Conservation (phyloP, 2,797 vertebrate species). For the Acropternis orthonyx region DNA sequence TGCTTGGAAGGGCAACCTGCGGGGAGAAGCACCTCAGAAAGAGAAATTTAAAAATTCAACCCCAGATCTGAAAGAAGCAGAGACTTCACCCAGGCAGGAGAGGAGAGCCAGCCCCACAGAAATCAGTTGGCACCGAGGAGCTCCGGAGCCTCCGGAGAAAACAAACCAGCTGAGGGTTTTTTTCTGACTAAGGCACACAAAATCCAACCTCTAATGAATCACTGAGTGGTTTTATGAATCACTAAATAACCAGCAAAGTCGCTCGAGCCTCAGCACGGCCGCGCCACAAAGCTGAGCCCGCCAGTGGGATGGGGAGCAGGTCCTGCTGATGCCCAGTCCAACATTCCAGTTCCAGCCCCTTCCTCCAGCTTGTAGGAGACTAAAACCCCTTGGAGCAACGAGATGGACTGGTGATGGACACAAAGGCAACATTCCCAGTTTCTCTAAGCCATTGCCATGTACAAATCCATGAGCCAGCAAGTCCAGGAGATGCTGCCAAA, state of each 20-base stretch:
- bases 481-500: fast-evolving
- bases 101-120: neutral
- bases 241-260: neutral
- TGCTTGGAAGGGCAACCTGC: neutral
- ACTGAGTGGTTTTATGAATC: neutral
- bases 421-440: neutral
- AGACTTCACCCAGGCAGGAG: neutral
- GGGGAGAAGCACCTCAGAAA: neutral
- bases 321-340: neutral
- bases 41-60: neutral
- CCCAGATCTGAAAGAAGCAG: neutral
- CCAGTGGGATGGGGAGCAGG: neutral
- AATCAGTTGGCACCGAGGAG: neutral
- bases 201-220: neutral
- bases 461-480: fast-evolving
- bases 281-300: neutral
- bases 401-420: no score
- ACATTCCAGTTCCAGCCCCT: neutral
- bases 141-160: neutral
- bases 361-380: neutral
- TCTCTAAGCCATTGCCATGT: no score
- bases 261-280: neutral
- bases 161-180: neutral
- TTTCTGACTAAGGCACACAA: neutral
- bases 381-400: neutral